These are phyloP conservation scores for Smutsia temminckii DNA, from an alignment of 2,797 vertebrate species.

Conservation along the genomic window DNA sequence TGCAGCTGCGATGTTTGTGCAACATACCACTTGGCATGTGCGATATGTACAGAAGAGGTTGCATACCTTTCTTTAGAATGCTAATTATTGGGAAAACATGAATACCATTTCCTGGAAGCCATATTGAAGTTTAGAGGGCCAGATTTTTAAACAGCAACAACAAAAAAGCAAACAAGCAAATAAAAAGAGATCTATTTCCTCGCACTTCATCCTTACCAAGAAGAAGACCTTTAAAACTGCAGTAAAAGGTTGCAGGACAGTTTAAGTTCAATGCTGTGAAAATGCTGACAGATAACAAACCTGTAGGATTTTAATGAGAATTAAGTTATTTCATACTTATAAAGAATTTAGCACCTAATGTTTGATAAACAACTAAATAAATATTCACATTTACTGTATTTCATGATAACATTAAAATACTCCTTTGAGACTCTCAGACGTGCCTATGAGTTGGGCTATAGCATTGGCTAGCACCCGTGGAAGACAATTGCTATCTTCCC, in stretches of 20 bases:
- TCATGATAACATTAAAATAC: neutral
- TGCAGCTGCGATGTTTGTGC: slow-evolving; percentile 42
- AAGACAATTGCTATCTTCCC: neutral
- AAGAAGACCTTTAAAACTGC: neutral
- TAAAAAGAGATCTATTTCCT: neutral
- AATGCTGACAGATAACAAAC: neutral
- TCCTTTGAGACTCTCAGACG: neutral
- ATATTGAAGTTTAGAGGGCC: neutral
- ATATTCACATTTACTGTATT: neutral
- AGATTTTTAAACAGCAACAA: slow-evolving; percentile 19
- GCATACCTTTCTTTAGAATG: slow-evolving; percentile 55
- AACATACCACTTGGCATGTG: slow-evolving; percentile 10
- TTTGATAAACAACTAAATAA: neutral
- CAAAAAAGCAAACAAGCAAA: slow-evolving; percentile 12
- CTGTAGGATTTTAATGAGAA: neutral
- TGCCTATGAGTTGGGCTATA: neutral
- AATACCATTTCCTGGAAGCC: slow-evolving; percentile 3
- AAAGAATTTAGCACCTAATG: neutral
- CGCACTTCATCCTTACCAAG: neutral
- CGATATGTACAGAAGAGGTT: slow-evolving; percentile 1
- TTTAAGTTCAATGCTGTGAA: neutral
- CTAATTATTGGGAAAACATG: slow-evolving; percentile 51
- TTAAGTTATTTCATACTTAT: neutral
- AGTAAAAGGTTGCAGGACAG: neutral
- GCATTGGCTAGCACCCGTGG: neutral